Evolutionary conservation across 2,797 vertebrate genomes (phyloP), one percentile per base, ranked within the genome.

Genomic region (Pseudomugil tenellus): DNA sequence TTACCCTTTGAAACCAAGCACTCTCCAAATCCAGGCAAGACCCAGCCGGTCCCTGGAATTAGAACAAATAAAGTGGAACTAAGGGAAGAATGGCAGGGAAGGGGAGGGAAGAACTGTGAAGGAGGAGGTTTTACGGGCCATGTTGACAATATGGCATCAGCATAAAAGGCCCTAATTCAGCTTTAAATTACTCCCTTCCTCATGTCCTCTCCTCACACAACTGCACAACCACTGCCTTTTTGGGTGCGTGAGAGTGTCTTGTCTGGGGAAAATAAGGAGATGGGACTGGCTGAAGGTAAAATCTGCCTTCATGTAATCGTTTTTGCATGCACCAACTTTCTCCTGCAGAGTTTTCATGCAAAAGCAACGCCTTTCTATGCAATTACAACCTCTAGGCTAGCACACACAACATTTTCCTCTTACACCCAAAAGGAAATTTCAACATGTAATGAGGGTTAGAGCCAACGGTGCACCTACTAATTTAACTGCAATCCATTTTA

Each of bases 1-100:
- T 94, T 94, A 95, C 93, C 91, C 94, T 94, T 94, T 94, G 93
- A 95, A 94, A 94, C 92, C 90, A 89, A 91, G 92, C 90, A 92
- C 93, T 91, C 92, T 92, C 90, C 90, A 92, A 93, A 94, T 90
- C 91, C 92, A 93, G 93, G 92, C 94, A 95, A 95, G 94, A 94
- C 93, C 84, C 67, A 87, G 93, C 94, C 86, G 81, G 94, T 91
- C 93, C 77, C 92, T 92, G 93, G 93, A 93, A 94, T 92, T 91
- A 93, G 89, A 93, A 92, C 87, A 91, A 90, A 94, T 92, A 89
- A 91, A 93, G 89, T 92, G 84, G 85, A 92, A 87, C 87, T 76
- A 76, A 79, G 71, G 90, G 86, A 83, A 90, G 86, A 91, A 88
- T 82, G 84, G 87, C 32, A 66, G 87, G 54, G 81, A 57, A 66